phyloP scores from a whole-genome alignment of 2,797 vertebrate species.

The Poecilia gillii region DNA sequence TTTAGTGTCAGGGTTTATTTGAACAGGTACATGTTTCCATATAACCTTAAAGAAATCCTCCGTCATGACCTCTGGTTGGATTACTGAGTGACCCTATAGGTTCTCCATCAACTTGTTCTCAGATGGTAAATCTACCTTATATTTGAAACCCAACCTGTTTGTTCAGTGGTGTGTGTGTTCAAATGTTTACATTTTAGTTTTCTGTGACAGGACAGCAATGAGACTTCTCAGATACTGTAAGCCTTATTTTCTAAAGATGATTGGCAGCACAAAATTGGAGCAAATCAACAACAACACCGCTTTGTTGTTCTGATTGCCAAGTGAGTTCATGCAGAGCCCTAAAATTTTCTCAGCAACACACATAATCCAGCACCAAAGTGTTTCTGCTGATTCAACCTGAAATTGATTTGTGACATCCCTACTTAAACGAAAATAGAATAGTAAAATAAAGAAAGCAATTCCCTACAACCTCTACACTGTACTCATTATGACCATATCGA shows the following conservation, averaged over 20 bases:
- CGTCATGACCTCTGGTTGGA: slow-evolving; percentile 33
- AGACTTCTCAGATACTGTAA: slow-evolving; percentile 10
- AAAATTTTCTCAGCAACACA: slow-evolving; percentile 18
- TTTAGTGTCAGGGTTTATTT: slow-evolving; percentile 61
- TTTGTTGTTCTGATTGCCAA: slow-evolving; percentile 1
- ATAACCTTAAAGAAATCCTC: slow-evolving; percentile 55
- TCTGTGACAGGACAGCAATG: slow-evolving; percentile 14
- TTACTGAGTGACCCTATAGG: slow-evolving; percentile 19
- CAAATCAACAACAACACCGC: slow-evolving; percentile 6
- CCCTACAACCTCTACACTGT: neutral
- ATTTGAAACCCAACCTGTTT: neutral
- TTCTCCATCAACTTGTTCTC: slow-evolving; percentile 24
- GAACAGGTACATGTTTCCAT: slow-evolving; percentile 77
- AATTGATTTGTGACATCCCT: slow-evolving; percentile 8
- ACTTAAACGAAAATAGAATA: slow-evolving; percentile 14
- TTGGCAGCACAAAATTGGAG: slow-evolving; percentile 31
- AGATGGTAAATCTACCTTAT: slow-evolving; percentile 9
- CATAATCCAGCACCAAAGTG: slow-evolving; percentile 10
- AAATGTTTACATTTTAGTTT: slow-evolving; percentile 6
- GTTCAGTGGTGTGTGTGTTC: slow-evolving; percentile 6
- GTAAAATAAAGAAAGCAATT: neutral
- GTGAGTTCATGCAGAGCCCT: slow-evolving; percentile 14
- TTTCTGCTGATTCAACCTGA: slow-evolving; percentile 21
- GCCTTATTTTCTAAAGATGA: slow-evolving; percentile 20
- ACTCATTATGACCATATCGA: neutral